These are phyloP conservation scores for Nansenia antarctica DNA, from an alignment of 2,113 vertebrate species.

Conservation along the genomic window DNA sequence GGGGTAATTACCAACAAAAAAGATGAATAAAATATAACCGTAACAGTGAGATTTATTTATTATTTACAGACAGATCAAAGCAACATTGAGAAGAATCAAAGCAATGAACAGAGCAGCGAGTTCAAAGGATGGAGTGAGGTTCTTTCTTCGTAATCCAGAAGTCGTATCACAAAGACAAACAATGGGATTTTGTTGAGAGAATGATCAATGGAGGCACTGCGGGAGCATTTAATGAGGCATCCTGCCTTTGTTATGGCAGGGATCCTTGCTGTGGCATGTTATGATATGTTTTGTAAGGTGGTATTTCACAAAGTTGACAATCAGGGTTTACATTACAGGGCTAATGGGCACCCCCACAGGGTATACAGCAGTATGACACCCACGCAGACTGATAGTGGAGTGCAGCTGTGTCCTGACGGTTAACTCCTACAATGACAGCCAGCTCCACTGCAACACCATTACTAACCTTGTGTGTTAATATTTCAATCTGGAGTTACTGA, in stretches of 20 bases:
- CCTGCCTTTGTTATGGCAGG: slow-evolving; percentile 11
- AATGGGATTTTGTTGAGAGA: neutral
- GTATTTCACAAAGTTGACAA: neutral
- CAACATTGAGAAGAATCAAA: neutral
- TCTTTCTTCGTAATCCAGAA: neutral
- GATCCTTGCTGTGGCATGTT: slow-evolving; percentile 9
- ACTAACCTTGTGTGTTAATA: neutral
- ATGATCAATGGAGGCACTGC: slow-evolving; percentile 7
- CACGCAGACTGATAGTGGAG: neutral
- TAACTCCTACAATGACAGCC: neutral
- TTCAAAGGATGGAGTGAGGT: neutral
- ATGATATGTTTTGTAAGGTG: neutral
- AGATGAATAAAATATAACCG: too few species aligned
- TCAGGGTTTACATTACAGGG: neutral
- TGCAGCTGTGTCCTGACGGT: neutral
- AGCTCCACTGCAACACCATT: neutral
- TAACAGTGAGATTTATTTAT: too few species aligned
- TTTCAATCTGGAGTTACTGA: neutral
- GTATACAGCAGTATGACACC: too few species aligned
- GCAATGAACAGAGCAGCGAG: neutral
- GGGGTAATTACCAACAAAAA: neutral
- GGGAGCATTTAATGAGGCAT: slow-evolving; percentile 42
- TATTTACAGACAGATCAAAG: neutral
- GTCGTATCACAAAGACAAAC: neutral
- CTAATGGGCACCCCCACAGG: neutral